These are phyloP conservation scores for Trypoxylus dichotomus DNA, from an alignment of 1,140 invertebrate species.

Conservation along the genomic window DNA sequence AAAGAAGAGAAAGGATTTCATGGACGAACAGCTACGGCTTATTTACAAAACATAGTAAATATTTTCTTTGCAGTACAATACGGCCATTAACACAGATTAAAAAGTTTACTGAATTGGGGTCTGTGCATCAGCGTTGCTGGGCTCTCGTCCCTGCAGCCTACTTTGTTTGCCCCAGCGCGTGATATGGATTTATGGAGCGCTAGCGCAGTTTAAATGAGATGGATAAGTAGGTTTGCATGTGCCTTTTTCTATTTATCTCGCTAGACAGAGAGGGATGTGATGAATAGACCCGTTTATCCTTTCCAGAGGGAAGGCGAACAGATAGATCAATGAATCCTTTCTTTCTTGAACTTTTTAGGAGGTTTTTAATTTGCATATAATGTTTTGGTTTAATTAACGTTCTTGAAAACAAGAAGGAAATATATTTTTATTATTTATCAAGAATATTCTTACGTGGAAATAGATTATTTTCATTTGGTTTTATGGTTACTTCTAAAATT, in stretches of 20 bases:
- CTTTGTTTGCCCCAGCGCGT: neutral
- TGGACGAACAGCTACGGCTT: neutral
- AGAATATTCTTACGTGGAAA: too few species aligned
- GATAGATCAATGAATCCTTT: too few species aligned
- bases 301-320: too few species aligned
- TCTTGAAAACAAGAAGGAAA: too few species aligned
- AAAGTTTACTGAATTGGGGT: neutral
- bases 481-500: too few species aligned
- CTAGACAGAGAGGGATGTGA: neutral
- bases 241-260: neutral
- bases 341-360: too few species aligned
- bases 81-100: constrained; percentile 6
- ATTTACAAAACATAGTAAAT: neutral
- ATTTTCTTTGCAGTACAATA: neutral
- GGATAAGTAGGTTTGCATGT: neutral
- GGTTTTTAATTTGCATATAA: too few species aligned
- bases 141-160: neutral
- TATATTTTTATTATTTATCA: too few species aligned
- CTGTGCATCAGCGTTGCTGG: neutral
- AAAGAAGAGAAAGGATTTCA: neutral
- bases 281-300: too few species aligned
- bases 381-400: too few species aligned
- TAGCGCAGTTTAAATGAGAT: neutral
- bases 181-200: neutral
- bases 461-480: too few species aligned